These are phyloP conservation scores for Blera fallax DNA, from an alignment of 2,888 invertebrate species.

Conservation along the genomic window DNA sequence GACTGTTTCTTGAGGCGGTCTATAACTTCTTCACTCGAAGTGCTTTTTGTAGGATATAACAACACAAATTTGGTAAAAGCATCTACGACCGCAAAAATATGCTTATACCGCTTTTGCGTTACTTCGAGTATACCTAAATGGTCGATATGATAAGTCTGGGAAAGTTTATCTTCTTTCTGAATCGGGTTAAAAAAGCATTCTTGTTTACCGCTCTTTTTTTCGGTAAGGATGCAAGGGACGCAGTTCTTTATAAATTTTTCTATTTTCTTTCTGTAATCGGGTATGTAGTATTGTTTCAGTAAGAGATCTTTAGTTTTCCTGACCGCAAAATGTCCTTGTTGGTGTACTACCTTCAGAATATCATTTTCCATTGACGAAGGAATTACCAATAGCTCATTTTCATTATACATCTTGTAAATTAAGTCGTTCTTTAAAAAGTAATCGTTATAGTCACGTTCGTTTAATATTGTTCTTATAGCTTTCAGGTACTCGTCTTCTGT, in stretches of 20 bases:
- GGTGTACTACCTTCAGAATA: slow-evolving; percentile 15
- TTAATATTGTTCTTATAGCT: not conserved
- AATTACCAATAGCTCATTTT: slow-evolving; percentile 44
- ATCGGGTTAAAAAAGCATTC: slow-evolving; percentile 6
- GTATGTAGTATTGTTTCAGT: slow-evolving; percentile 5
- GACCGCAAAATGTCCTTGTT: slow-evolving; percentile 41
- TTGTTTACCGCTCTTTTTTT: slow-evolving; percentile 5
- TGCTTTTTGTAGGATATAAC: slow-evolving; percentile 76
- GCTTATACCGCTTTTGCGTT: slow-evolving; percentile 64
- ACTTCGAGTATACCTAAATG: slow-evolving; percentile 26
- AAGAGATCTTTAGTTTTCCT: slow-evolving; percentile 11
- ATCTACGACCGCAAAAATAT: slow-evolving; percentile 77
- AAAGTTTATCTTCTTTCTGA: not conserved
- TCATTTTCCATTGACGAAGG: slow-evolving; percentile 22
- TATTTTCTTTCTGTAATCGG: slow-evolving; percentile 16
- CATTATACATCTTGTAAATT: slow-evolving; percentile 17
- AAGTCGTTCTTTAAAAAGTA: slow-evolving; percentile 17
- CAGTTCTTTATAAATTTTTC: not conserved
- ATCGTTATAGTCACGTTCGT: not conserved
- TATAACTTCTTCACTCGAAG: slow-evolving; percentile 75
- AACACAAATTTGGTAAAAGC: slow-evolving; percentile 77
- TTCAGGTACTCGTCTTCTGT: not conserved
- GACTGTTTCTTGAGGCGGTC: slow-evolving; percentile 75
- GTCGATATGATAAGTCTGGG: slow-evolving; percentile 43
- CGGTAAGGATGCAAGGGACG: not conserved